Conservation (phyloP, 92 coral and sea anemone species). For the Bergia puertoricense region DNA sequence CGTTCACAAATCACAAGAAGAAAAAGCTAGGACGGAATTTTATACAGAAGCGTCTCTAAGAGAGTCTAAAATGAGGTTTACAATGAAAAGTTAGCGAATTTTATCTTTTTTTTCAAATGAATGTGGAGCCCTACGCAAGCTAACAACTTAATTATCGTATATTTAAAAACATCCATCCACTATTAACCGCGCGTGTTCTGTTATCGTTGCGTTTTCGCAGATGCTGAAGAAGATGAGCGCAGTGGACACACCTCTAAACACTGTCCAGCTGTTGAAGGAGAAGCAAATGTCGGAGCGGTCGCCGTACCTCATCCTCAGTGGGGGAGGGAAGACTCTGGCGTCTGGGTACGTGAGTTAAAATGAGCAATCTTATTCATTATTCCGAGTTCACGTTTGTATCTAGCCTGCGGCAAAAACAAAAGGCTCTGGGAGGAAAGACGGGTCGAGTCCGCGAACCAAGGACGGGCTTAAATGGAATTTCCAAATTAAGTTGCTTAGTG, state of each 20-base stretch:
- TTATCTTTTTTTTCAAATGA: no score
- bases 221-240: slow-evolving; percentile 97
- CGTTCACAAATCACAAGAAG: no score
- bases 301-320: slow-evolving; percentile 92
- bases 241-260: slow-evolving; percentile 93
- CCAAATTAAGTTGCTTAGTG: background rate
- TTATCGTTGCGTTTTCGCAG: slow-evolving; percentile 40
- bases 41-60: no score
- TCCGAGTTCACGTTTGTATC: background rate
- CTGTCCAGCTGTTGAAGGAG: slow-evolving; percentile 87
- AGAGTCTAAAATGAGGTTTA: no score
- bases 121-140: no score
- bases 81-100: no score
- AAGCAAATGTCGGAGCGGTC: slow-evolving; percentile 92
- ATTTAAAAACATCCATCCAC: no score
- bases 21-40: no score
- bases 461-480: background rate
- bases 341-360: slow-evolving; percentile 72
- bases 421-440: background rate
- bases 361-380: background rate
- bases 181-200: background rate
- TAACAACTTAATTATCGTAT: background rate
- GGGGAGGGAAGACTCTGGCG: slow-evolving; percentile 92
- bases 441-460: background rate
- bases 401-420: background rate